Evolutionary conservation across 2,797 vertebrate species (phyloP), one percentile per base, ranked within the genome.

Genomic region (Acridotheres tristis): DNA sequence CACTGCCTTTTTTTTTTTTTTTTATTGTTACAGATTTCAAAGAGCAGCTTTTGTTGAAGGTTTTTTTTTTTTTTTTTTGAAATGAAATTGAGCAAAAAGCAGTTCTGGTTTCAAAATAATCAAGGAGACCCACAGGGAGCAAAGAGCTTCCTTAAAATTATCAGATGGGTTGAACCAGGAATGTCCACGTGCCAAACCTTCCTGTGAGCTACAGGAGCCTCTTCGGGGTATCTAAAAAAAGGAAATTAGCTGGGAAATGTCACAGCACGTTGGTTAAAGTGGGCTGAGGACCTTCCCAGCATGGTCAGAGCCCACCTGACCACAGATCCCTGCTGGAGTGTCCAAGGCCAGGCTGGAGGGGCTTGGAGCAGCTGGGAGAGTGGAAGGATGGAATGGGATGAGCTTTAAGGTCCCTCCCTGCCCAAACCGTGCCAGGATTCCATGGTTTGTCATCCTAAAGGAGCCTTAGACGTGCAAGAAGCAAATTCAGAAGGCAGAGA

Each of bases 241-340:
- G 58, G 58, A 29, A 45, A 23, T 36, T 4, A 27, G 27, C 40
- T 71, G 32, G 58, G 19, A 78, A 85, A 88, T 3, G 11, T 26
- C 18, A 18, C 2, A 16, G 15, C n/a, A 30, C 0, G 0, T 13
- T 59, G 78, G 16, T 21, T 57, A 55, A 18, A 69, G 2, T 0
- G 9, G 57, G 45, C 30, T 10, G 62, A 62, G 65, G 57, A 61
- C 22, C 11, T 15, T 11, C 19, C 32, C 0, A 6, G 72, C 1
- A 5, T 0, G 2, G 29, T 23, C 0, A 4, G 61, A 72, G 36
- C n/a, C 1, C 1, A 18, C 22, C 57, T 27, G 85, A 11, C 0
- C 16, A 21, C 6, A 25, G n/a, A 17, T 36, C 38, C 30, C 32
- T 50, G n/a, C 25, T 13, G 55, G 55, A 58, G 9, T 18, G 13